These are phyloP conservation scores for Chironomus tepperi DNA, from an alignment of 1,140 invertebrate species.

Conservation along the genomic window DNA sequence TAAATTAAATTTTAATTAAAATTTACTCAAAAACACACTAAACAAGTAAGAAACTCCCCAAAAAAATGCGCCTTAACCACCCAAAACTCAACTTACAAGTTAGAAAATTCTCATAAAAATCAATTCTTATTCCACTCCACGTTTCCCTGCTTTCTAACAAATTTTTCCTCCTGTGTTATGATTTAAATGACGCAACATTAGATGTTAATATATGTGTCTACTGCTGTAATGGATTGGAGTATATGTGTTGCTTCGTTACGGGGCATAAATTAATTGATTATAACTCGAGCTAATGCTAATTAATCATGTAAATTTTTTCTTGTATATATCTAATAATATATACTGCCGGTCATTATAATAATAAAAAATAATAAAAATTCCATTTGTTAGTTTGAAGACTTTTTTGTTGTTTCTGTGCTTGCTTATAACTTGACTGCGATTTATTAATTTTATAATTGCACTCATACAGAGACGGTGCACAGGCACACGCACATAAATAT, in stretches of 20 bases:
- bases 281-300: slow-evolving; percentile 19
- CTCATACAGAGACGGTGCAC: too few species aligned
- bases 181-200: slow-evolving; percentile 13
- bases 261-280: slow-evolving; percentile 23
- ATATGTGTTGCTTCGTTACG: not conserved
- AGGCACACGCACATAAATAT: too few species aligned
- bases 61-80: too few species aligned
- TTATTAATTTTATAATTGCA: too few species aligned
- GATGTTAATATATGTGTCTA: not conserved
- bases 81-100: too few species aligned
- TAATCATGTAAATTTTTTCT: not conserved
- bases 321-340: not conserved
- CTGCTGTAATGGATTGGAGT: not conserved
- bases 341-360: slow-evolving; percentile 1
- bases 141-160: not conserved
- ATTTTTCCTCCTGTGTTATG: not conserved
- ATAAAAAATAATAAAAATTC: slow-evolving; percentile 15
- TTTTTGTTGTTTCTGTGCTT: too few species aligned
- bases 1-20: too few species aligned
- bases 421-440: too few species aligned
- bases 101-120: too few species aligned
- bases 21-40: too few species aligned
- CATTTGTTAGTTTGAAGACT: not conserved
- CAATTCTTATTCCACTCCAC: too few species aligned
- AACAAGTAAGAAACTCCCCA: too few species aligned